Percentiles rank a stretch among this genome's conserved stretches.
phyloP scores from a whole-genome alignment of 2,888 invertebrate genomes.

The Byasa hedistus region DNA sequence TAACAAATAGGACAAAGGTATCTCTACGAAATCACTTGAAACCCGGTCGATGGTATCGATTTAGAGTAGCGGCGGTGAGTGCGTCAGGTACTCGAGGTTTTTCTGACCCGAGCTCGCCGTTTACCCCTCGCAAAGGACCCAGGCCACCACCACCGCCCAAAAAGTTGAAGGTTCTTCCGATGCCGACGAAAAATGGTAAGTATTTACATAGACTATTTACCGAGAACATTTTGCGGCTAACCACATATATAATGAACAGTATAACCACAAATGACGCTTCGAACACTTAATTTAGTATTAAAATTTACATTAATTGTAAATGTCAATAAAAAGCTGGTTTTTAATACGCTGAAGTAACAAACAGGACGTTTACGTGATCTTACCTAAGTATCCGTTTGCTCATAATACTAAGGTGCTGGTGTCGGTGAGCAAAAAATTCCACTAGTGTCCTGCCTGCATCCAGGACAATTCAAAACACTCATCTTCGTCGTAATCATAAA shows the following conservation, averaged over 20 bases:
- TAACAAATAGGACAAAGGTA: conserved; percentile 67
- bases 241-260: not conserved
- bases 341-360: not conserved
- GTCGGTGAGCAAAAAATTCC: too few species aligned
- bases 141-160: conserved; percentile 82
- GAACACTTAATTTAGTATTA: not conserved
- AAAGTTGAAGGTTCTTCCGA: conserved; percentile 78
- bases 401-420: not conserved
- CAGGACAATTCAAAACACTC: too few species aligned
- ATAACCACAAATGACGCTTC: not conserved
- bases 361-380: not conserved
- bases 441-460: too few species aligned
- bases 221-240: not conserved
- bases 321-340: not conserved
- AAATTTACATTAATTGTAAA: not conserved
- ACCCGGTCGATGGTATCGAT: conserved; percentile 89
- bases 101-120: conserved; percentile 80
- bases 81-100: conserved; percentile 86
- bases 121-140: conserved; percentile 80
- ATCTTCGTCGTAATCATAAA: too few species aligned
- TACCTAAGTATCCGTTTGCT: not conserved
- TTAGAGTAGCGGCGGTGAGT: conserved; percentile 88
- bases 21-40: conserved; percentile 79
- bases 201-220: not conserved
- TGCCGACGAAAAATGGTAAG: conserved; percentile 61